phyloP scores from a whole-genome alignment of 2,888 invertebrate genomes.

The Parnassius apollo region DNA sequence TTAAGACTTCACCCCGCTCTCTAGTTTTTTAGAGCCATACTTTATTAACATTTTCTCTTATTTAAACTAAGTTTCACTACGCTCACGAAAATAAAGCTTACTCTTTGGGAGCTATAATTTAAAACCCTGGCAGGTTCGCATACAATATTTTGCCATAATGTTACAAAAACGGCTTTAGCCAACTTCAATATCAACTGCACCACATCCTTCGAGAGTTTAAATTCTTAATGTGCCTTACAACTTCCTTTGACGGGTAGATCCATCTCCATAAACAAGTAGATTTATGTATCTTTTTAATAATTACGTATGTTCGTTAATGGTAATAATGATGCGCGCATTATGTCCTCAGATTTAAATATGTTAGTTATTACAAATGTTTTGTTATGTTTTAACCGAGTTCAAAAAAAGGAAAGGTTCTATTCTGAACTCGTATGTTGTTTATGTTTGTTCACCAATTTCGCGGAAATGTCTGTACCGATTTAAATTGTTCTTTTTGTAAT shows the following conservation, averaged over 20 bases:
- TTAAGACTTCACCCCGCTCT: conserved; percentile 29
- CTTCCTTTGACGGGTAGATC: conserved; percentile 29
- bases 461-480: too few species aligned
- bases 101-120: conserved; percentile 41
- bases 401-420: too few species aligned
- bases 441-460: too few species aligned
- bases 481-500: too few species aligned
- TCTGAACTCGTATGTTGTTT: too few species aligned
- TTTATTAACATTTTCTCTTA: conserved; percentile 41
- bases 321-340: conserved; percentile 22
- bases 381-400: too few species aligned
- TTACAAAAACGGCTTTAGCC: conserved; percentile 35
- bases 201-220: conserved; percentile 36
- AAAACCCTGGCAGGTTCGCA: conserved; percentile 30
- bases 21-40: conserved; percentile 39
- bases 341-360: conserved; percentile 21
- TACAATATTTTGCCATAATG: conserved; percentile 35
- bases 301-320: conserved; percentile 31
- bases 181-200: conserved; percentile 41
- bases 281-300: conserved; percentile 32
- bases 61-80: conserved; percentile 46
- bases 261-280: conserved; percentile 29
- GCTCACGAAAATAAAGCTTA: conserved; percentile 40
- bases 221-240: conserved; percentile 40
- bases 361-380: background rate